Evolutionary conservation across 2,797 vertebrate genomes (phyloP), one percentile per base, ranked within the genome.

Genomic region (Artibeus lituratus): DNA sequence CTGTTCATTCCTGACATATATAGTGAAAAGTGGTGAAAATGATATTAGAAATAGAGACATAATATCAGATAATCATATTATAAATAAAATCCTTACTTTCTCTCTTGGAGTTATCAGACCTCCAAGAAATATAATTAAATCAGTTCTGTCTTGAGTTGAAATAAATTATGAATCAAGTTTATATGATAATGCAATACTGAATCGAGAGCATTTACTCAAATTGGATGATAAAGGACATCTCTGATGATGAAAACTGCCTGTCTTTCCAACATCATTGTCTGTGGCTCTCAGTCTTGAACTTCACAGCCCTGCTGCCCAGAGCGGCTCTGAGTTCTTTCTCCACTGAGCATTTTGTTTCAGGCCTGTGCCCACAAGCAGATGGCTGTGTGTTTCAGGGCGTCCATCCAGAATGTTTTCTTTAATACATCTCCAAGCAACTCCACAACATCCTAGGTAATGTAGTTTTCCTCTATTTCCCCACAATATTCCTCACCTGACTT

Each of bases 161-260:
- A 42, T 70, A 88, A 90, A 74, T 32, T 74, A 32, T 73, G 7
- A 69, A 47, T 78, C 21, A 65, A n/a, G 70, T 94, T 88, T 77
- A 57, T 74, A 72, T 55, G 24, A 77, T 42, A 49, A 62, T 82
- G 59, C 35, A 16, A 90, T 57, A 44, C 2, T 84, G 77, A 94
- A 44, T 6, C 39, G 7, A 78, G 0, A 73, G 0, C 14, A 22
- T 73, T 59, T 88, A 44, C 78, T 95, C 47, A 72, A 90, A 62
- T 11, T 72, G 47, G n/a, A 19, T 22, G 21, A 70, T 26, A 9
- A 14, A 80, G 35, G n/a, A 69, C 3, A 2, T 21, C 44, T 37
- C n/a, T 7, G 26, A 29, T 51, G 16, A 80, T 57, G 19, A 87
- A 39, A 74, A 80, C 24, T 16, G 1, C 26, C 44, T 24, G 2